Evolutionary conservation across 2,888 invertebrate genomes (phyloP).

Genomic region (Coleophora deauratella): DNA sequence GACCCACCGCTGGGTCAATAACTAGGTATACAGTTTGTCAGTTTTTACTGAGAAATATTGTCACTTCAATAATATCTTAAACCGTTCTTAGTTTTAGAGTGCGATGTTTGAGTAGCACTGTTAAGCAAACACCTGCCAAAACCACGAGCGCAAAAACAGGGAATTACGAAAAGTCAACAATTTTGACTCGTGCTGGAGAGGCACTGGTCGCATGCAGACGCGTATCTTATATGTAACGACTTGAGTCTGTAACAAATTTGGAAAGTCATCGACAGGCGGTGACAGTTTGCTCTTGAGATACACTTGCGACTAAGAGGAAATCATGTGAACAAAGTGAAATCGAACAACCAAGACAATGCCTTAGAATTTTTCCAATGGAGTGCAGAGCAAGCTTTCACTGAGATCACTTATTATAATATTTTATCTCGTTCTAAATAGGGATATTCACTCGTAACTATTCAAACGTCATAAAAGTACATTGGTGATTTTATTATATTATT

Average conservation of each 20-base stretch:
- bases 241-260: conserved; percentile 6
- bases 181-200: conserved; percentile 25
- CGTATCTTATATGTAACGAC: conserved; percentile 8
- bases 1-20: too few relatives aligned
- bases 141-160: conserved; percentile 35
- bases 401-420: conserved; percentile 27
- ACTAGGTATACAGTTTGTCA: too few relatives aligned
- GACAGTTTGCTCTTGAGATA: neutral
- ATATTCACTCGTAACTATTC: conserved; percentile 29
- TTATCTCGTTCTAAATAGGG: conserved; percentile 20
- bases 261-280: conserved; percentile 14
- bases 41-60: conserved; percentile 30
- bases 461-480: conserved; percentile 22
- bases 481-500: neutral
- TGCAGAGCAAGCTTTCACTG: conserved; percentile 48
- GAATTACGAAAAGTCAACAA: conserved; percentile 37
- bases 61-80: conserved; percentile 50
- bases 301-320: conserved; percentile 30
- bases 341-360: conserved; percentile 50
- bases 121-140: conserved; percentile 50
- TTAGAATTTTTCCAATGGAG: conserved; percentile 48
- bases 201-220: too few relatives aligned
- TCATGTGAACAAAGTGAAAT: conserved; percentile 64
- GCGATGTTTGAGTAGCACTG: conserved; percentile 43
- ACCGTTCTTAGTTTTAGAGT: conserved; percentile 49